phyloP scores from a whole-genome alignment of 92 coral and sea anemone species.

The Zoanthus sociatus region DNA sequence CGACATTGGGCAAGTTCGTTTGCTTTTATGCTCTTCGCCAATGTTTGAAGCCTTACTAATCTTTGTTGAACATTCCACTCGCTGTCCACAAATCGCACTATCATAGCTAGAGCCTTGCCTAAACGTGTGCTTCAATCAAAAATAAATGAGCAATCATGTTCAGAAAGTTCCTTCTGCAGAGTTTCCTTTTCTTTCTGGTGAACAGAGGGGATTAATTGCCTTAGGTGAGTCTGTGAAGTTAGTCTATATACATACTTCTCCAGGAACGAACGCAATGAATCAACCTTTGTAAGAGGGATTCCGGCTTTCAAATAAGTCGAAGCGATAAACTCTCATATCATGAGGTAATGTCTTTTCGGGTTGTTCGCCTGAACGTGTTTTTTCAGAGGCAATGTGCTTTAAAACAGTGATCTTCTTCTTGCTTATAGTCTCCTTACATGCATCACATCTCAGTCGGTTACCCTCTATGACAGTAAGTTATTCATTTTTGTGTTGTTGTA shows the following conservation, averaged over 20 bases:
- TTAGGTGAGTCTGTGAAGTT: neutral
- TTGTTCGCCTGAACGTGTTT: neutral
- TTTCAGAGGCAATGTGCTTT: neutral
- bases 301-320: neutral
- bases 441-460: neutral
- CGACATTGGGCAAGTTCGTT: neutral
- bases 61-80: neutral
- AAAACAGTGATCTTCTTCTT: neutral
- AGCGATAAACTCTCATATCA: neutral
- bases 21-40: neutral
- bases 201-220: neutral
- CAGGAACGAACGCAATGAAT: neutral
- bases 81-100: neutral
- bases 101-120: neutral
- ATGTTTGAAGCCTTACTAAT: neutral
- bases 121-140: no score
- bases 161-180: neutral
- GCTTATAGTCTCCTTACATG: neutral
- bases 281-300: neutral
- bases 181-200: neutral
- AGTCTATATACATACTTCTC: neutral
- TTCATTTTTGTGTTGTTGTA: neutral
- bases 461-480: neutral
- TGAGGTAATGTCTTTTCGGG: neutral
- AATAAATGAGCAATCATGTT: no score